These are phyloP conservation scores for Oreochromis aureus DNA, from an alignment of 2,113 vertebrate species.

Conservation along the genomic window DNA sequence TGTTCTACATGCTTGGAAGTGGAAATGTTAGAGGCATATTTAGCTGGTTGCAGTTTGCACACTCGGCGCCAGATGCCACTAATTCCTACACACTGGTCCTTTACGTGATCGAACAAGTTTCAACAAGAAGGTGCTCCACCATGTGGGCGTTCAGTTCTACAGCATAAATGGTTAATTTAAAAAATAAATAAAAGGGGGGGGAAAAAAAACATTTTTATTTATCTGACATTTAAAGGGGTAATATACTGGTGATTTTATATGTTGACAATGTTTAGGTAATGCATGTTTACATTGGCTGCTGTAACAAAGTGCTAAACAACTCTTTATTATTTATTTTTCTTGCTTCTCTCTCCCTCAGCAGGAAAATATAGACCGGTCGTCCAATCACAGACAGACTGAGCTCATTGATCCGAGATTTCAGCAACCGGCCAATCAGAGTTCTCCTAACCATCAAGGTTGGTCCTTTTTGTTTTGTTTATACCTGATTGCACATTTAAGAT, in stretches of 20 bases:
- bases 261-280: neutral
- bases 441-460: slow-evolving; percentile 83
- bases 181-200: neutral
- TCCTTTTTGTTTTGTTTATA: neutral
- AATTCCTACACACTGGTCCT: neutral
- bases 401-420: slow-evolving; percentile 78
- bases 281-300: neutral
- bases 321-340: neutral
- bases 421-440: slow-evolving; percentile 71
- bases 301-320: neutral
- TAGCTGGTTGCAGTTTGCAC: neutral
- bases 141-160: neutral
- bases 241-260: neutral
- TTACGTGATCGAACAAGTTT: neutral
- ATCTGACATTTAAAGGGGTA: neutral
- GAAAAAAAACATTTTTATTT: neutral
- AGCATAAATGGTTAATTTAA: neutral
- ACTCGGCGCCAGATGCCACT: neutral
- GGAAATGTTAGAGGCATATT: neutral
- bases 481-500: neutral
- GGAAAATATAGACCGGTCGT: slow-evolving; percentile 84
- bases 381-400: slow-evolving; percentile 73
- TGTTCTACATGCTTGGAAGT: neutral
- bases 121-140: neutral
- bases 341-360: slow-evolving; percentile 55